Percentiles rank a stretch among this genome's conserved stretches.
Evolutionary conservation across 2,888 invertebrate genomes (phyloP).

Genomic region (Drosophila austrosaltans): DNA sequence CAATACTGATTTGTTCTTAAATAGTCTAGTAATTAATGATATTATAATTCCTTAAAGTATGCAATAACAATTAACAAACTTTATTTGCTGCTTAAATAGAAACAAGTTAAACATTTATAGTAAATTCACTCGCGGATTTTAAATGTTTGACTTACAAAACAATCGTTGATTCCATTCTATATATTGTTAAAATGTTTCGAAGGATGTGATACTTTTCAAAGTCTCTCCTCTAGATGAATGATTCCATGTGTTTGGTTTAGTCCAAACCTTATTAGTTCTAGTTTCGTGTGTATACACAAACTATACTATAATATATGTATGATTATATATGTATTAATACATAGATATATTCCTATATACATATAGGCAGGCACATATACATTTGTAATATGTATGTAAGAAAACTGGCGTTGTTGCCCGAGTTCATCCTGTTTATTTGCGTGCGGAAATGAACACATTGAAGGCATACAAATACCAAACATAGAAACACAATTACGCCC

Average conservation of each 20-base stretch:
- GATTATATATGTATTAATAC: neutral
- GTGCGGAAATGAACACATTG: constrained; percentile 76
- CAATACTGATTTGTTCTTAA: neutral
- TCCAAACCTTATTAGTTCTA: neutral
- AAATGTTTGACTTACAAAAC: too few species aligned
- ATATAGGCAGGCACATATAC: neutral
- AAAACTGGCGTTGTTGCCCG: constrained; percentile 34
- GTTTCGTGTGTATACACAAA: neutral
- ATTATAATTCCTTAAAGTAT: neutral
- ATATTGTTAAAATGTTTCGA: too few species aligned
- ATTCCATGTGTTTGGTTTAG: neutral
- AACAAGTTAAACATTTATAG: too few species aligned
- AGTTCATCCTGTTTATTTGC: constrained; percentile 66
- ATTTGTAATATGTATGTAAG: constrained; percentile 13
- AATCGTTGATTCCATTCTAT: too few species aligned
- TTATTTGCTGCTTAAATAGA: too few species aligned
- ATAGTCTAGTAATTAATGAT: neutral
- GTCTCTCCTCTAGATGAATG: neutral
- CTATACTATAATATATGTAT: neutral
- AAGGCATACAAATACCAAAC: constrained; percentile 66
- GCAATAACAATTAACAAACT: constrained; percentile 1
- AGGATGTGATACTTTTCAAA: neutral
- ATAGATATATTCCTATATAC: constrained; percentile 10
- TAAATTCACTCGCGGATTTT: too few species aligned
- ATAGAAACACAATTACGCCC: constrained; percentile 79